Conservation (phyloP, 2,888 invertebrate species). For the Lasius platythorax region DNA sequence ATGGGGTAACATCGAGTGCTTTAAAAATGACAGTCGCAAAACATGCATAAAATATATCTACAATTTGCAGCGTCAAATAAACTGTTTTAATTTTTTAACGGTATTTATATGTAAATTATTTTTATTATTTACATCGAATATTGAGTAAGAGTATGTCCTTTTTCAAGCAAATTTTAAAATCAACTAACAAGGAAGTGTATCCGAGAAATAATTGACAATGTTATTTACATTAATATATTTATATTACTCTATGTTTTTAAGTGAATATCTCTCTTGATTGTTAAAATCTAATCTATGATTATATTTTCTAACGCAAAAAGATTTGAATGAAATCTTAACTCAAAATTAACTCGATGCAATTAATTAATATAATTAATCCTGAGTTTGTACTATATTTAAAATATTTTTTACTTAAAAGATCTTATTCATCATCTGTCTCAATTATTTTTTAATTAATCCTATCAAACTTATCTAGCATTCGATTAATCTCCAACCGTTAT, state of each 20-base stretch:
- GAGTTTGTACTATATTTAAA: not conserved
- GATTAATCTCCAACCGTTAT: not conserved
- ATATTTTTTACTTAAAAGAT: not conserved
- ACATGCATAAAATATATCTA: constrained; percentile 21
- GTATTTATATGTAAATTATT: not conserved
- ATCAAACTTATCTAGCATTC: not conserved
- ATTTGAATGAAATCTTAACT: not conserved
- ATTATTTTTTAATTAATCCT: not conserved
- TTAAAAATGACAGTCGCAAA: constrained; percentile 4
- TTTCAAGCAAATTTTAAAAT: not conserved
- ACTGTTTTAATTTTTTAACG: not conserved
- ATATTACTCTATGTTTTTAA: not conserved
- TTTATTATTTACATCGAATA: not conserved
- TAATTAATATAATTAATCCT: not conserved
- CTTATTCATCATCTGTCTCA: not conserved
- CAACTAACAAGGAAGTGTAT: not conserved
- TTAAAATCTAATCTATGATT: not conserved
- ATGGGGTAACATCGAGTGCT: constrained; percentile 8
- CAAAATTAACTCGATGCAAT: not conserved
- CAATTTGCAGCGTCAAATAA: not conserved
- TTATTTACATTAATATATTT: not conserved
- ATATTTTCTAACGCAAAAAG: constrained; percentile 1
- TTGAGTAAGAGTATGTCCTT: not conserved
- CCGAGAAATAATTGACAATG: not conserved
- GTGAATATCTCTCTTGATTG: not conserved